Conservation (phyloP, 2,888 invertebrate species). For the Nymphalis urticae region DNA sequence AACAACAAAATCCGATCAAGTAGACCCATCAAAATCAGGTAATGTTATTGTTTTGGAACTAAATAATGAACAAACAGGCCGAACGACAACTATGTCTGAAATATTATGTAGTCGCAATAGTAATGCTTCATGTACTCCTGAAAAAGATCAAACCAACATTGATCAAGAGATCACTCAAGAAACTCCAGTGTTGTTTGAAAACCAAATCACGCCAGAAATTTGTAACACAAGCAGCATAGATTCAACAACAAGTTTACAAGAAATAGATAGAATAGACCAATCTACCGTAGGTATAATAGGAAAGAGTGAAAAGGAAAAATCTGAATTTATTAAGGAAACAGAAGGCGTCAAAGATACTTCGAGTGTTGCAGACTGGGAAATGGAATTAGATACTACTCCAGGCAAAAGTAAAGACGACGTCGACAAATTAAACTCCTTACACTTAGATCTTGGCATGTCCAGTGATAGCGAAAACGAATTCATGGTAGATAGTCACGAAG, state of each 20-base stretch:
- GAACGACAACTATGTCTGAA: conserved; percentile 74
- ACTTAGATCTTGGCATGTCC: conserved; percentile 76
- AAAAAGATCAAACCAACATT: conserved; percentile 51
- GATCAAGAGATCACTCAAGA: conserved; percentile 76
- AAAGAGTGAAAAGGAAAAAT: conserved; percentile 57
- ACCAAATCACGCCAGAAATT: conserved; percentile 63
- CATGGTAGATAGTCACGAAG: conserved; percentile 61
- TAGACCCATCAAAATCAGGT: conserved; percentile 64
- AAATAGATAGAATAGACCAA: conserved; percentile 61
- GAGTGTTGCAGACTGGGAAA: conserved; percentile 82
- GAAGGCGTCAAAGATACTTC: conserved; percentile 67
- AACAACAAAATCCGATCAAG: conserved; percentile 66
- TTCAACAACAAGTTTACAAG: conserved; percentile 66
- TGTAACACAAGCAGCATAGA: conserved; percentile 73
- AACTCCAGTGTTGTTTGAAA: conserved; percentile 79
- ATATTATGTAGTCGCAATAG: conserved; percentile 66
- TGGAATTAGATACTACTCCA: conserved; percentile 81
- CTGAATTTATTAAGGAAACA: conserved; percentile 56
- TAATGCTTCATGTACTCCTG: conserved; percentile 47
- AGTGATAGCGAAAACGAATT: conserved; percentile 76
- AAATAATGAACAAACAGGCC: conserved; percentile 73
- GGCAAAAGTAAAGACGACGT: conserved; percentile 71
- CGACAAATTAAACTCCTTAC: conserved; percentile 73
- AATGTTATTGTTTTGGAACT: conserved; percentile 77
- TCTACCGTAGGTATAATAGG: conserved; percentile 54